phyloP scores from a whole-genome alignment of 2,797 vertebrate genomes.

The Dryobates pubescens region DNA sequence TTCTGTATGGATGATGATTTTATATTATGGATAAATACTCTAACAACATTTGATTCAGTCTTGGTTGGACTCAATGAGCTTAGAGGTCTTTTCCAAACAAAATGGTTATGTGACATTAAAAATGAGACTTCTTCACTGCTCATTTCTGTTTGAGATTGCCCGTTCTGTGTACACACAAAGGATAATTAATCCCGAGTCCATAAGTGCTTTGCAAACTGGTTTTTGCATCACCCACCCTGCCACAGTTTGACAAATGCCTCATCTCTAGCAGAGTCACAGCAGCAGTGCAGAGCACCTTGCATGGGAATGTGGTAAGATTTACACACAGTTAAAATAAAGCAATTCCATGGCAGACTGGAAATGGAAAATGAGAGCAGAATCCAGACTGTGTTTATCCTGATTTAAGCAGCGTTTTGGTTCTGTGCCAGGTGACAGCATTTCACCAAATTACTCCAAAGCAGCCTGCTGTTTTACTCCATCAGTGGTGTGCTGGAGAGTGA shows the following conservation, averaged over 20 bases:
- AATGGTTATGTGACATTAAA: neutral
- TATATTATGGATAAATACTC: neutral
- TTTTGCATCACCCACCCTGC: neutral
- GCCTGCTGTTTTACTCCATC: slow-evolving; percentile 30
- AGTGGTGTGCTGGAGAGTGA: neutral
- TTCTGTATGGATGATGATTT: neutral
- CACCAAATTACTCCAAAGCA: slow-evolving; percentile 57
- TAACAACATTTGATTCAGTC: neutral
- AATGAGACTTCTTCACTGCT: neutral
- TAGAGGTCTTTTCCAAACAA: no score
- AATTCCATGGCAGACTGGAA: slow-evolving; percentile 23
- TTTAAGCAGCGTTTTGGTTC: slow-evolving; percentile 55
- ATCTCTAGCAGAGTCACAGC: neutral
- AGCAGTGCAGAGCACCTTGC: neutral
- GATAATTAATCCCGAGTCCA: neutral
- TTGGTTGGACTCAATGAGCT: no score
- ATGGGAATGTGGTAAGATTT: slow-evolving; percentile 22
- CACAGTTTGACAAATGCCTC: neutral
- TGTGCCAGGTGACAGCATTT: slow-evolving; percentile 49
- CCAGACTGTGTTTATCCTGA: slow-evolving; percentile 73
- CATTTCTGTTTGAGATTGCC: neutral
- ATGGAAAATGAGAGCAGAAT: slow-evolving; percentile 29
- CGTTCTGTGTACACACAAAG: neutral
- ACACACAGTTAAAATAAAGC: slow-evolving; percentile 36
- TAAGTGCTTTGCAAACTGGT: neutral